Evolutionary conservation across 2,888 invertebrate genomes (phyloP), one percentile per base, ranked within the genome.

Genomic region (Lochmaea crataegi): DNA sequence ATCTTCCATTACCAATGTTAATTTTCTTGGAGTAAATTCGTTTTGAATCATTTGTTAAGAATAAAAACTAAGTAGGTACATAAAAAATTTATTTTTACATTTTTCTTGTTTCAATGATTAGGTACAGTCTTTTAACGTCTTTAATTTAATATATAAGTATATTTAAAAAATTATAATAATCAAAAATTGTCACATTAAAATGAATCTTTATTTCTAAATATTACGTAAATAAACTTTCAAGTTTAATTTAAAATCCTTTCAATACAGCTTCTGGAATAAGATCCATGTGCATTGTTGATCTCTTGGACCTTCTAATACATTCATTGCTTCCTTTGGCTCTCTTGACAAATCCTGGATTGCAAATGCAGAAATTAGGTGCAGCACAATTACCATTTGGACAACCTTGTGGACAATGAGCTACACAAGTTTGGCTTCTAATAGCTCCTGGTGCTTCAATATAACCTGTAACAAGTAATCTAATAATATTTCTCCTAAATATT

Each of bases 381-480:
- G 93, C 90, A 79, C 94, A 94, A 22, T 89, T 88, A 0, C 94
- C 94, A 81, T 94, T 94, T 10, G 88, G 88, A 79, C 94, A 94
- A 0, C 94, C 94, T n/a, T 89, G 89, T 0, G 90, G 88, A 79
- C 94, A 94, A 76, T 90, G 86, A 3, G 90, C 87, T 10, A 88
- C 83, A 78, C 90, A 90, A 73, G 86, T 87, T 32, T 83, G 84
- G 4, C 85, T 86, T 56, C 83, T 80, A 1, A 73, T 68, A 41
- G 78, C 74, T 12, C 80, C 79, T 41, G 83, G 81, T 73, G 88
- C 87, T 68, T 85, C 84, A 0, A 79, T 78, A 74, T 87, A 89
- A 0, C 89, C 88, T 79, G 48, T 26, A 76, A 72, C 10, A n/a
- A 66, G 48, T 41, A 58, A 58, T 53, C 7, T 18, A 16, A 18